Evolutionary conservation across 2,797 vertebrate genomes (phyloP), one percentile per base, ranked within the genome.

Genomic region (Eutrigla gurnardus): DNA sequence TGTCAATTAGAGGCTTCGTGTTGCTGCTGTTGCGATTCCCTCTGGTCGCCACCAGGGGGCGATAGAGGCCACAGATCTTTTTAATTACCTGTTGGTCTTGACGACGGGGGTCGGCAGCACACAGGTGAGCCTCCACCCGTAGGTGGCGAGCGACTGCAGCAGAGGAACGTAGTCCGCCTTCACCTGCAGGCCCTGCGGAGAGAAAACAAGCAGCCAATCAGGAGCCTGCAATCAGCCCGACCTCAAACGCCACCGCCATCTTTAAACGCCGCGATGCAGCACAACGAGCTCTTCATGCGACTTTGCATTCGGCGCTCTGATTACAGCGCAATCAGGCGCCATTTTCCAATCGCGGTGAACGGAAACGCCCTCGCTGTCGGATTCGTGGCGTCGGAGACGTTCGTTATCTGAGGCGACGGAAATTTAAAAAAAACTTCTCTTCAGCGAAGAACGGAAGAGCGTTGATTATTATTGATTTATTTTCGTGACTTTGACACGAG

Each of bases 121-220:
- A 3, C 98, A 99, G 14, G 95, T 99, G 87, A 99, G 96, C 84
- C 96, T 97, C 98, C 97, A 99, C 67, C 97, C 98, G 0, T 95
- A 99, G 0, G 95, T 70, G 0, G 98, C 98, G 70, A 99, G 93
- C 0, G 98, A 99, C 91, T 97, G 97, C 77, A 99, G 94, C 86
- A 99, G 94, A 0, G 98, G 98, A 60, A 98, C 90, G 0, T 99
- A 99, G 89, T 99, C 98, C 0, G 97, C 95, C 92, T 98, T 97
- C 89, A 99, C 97, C 85, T 97, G 96, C 32, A 92, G 88, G 33
- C 97, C 98, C 98, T 99, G 90, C 6, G 81, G 84, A 88, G 84
- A 88, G 46, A 68, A 46, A 81, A 80, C 25, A 67, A 80, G 18
- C 71, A 2, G 40, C 39, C 52, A 39, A 53, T 83, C 15, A 84